Evolutionary conservation across 2,888 invertebrate species (phyloP), one percentile per base, ranked within the genome.

Genomic region (Conistra vaccinii): DNA sequence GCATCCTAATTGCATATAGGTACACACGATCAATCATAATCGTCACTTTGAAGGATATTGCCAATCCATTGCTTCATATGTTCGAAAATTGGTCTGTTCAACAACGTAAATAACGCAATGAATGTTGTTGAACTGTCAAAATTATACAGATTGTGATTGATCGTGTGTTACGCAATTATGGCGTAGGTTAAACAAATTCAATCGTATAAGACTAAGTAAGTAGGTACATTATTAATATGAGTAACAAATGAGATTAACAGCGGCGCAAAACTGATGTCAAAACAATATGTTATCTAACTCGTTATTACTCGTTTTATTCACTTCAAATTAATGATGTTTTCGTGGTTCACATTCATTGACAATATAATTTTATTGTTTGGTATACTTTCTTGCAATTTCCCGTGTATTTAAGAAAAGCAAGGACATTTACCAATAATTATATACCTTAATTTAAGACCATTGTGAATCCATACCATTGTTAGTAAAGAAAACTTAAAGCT

Each of bases 311-410:
- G 62, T 77, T 74, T 57, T 76, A 55, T 45, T 3, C 26, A 32
- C 45, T 35, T 55, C 45, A 62, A 45, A 76, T 26, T 4, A 55
- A 75, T 32, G 35, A 65, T 77, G 55, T 57, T 77, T 77, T 57
- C 45, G 35, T 57, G n/a, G 10, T 65, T 77, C n/a, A 76, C 23
- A 39, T 62, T 74, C 23, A 3, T 45, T 45, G 17, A 42, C 10
- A 12, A 73, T 60, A 20, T 29, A 17, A 26, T 53, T 9, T 51
- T 57, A 57, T 12, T 29, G 35, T 39, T 58, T 48, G 23, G n/a
- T n/a, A n/a, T n/a, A n/a, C 5, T 20, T 32, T 20, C 12, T 23
- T 58, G 14, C 55, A 55, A 4, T 57, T 57, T 57, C 9, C 7
- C 17, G 39, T 1, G 10, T 10, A 4, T 20, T 10, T 58, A 58